A percentile compares a stretch with the other conserved stretches of the same genome.
Conservation (phyloP, 2,888 invertebrate species). For the Mythimna albipuncta region DNA sequence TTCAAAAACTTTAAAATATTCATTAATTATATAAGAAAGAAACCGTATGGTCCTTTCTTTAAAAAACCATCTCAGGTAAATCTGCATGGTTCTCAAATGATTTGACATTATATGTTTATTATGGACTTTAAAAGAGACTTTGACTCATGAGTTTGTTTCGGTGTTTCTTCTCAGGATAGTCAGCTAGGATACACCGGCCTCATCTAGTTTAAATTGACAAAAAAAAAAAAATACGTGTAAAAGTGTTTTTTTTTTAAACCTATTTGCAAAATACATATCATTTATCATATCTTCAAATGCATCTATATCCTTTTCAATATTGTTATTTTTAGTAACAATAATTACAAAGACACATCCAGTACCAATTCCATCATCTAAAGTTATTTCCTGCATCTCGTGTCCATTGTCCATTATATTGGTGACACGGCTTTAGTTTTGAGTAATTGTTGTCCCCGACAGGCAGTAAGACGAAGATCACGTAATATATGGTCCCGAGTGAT, state of each 20-base stretch:
- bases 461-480: conserved; percentile 68
- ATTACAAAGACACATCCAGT: conserved; percentile 30
- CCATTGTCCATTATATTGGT: conserved; percentile 78
- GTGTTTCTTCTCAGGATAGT: too few species aligned
- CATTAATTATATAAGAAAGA: background rate
- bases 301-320: background rate
- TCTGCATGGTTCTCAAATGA: too few species aligned
- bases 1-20: background rate
- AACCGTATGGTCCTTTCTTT: too few species aligned
- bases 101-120: too few species aligned
- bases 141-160: too few species aligned
- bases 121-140: too few species aligned
- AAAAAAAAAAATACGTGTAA: too few species aligned
- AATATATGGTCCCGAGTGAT: conserved; percentile 62
- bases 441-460: conserved; percentile 73
- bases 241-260: too few species aligned
- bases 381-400: conserved; percentile 73
- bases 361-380: conserved; percentile 52
- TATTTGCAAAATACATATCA: too few species aligned
- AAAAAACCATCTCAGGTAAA: too few species aligned
- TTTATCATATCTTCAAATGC: background rate
- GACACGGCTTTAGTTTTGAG: conserved; percentile 79
- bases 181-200: too few species aligned
- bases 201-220: too few species aligned
- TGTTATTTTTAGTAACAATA: conserved; percentile 7